These are phyloP conservation scores for Listronotus bonariensis DNA, from an alignment of 1,140 invertebrate genomes.

Conservation along the genomic window DNA sequence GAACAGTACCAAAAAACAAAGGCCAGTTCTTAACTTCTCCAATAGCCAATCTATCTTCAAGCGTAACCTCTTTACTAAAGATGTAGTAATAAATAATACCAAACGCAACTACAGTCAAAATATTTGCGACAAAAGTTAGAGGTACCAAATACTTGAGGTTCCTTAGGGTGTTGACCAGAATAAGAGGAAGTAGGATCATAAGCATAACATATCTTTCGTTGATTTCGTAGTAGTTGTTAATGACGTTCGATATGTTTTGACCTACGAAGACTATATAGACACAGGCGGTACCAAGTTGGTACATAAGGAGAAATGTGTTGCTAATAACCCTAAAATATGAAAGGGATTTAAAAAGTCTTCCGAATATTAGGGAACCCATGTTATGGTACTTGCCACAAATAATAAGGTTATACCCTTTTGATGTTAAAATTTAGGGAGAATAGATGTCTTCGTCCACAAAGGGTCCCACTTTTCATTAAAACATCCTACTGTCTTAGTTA, in stretches of 20 bases:
- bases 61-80: slow-evolving; percentile 60
- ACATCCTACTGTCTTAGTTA: no score
- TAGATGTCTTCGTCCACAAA: no score
- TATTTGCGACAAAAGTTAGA: slow-evolving; percentile 75
- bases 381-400: no score
- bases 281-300: slow-evolving; percentile 86
- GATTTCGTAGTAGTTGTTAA: slow-evolving; percentile 54
- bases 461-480: no score
- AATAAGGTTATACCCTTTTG: slow-evolving; percentile 5
- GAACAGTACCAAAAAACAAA: slow-evolving; percentile 80
- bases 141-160: slow-evolving; percentile 76
- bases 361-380: no score
- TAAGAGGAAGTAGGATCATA: slow-evolving; percentile 68
- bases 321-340: slow-evolving; percentile 62
- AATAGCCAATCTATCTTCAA: slow-evolving; percentile 58
- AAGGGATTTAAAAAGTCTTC: slow-evolving; percentile 42
- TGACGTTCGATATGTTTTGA: slow-evolving; percentile 69
- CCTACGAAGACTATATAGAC: slow-evolving; percentile 87
- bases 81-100: slow-evolving; percentile 73
- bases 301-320: slow-evolving; percentile 75
- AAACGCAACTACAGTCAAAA: slow-evolving; percentile 66
- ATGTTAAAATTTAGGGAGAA: no score
- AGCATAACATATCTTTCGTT: slow-evolving; percentile 66
- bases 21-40: slow-evolving; percentile 61
- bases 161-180: slow-evolving; percentile 71